phyloP scores from a whole-genome alignment of 2,113 vertebrate genomes.

The Corythornis vintsioides region DNA sequence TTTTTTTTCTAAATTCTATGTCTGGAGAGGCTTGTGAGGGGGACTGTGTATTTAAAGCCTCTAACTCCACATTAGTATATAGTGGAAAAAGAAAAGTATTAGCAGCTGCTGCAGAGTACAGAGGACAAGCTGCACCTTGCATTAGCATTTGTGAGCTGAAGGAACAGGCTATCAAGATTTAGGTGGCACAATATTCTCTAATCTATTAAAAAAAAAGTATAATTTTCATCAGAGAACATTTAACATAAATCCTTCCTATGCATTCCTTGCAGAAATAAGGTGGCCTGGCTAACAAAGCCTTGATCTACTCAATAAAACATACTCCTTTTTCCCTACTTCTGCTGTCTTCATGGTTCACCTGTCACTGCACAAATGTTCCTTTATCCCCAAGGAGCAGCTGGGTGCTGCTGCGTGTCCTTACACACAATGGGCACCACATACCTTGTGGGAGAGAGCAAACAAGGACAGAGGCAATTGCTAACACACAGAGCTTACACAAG shows the following conservation, averaged over 20 bases:
- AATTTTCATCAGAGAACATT: not conserved
- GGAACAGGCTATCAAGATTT: conserved; percentile 1
- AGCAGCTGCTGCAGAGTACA: not conserved
- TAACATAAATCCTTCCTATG: not conserved
- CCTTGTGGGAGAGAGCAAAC: not conserved
- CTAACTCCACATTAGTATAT: not conserved
- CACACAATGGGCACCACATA: not conserved
- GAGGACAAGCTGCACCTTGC: not conserved
- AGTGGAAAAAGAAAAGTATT: not conserved
- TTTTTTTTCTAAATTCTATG: not conserved
- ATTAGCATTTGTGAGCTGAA: conserved; percentile 23
- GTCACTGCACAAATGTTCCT: not conserved
- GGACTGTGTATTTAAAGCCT: not conserved
- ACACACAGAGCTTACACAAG: not conserved
- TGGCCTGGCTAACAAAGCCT: conserved; percentile 42
- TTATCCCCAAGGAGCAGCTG: not conserved
- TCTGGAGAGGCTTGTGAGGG: not conserved
- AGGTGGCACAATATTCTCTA: conserved; percentile 19
- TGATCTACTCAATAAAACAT: conserved; percentile 2
- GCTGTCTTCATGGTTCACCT: not conserved
- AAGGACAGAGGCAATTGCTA: not conserved
- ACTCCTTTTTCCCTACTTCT: not conserved
- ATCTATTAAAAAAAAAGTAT: conserved; percentile 19
- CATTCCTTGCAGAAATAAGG: conserved; percentile 35
- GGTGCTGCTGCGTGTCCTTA: not conserved